These are phyloP conservation scores for Phallusia fumigata DNA, from an alignment of 23 tunicate species.

Conservation along the genomic window DNA sequence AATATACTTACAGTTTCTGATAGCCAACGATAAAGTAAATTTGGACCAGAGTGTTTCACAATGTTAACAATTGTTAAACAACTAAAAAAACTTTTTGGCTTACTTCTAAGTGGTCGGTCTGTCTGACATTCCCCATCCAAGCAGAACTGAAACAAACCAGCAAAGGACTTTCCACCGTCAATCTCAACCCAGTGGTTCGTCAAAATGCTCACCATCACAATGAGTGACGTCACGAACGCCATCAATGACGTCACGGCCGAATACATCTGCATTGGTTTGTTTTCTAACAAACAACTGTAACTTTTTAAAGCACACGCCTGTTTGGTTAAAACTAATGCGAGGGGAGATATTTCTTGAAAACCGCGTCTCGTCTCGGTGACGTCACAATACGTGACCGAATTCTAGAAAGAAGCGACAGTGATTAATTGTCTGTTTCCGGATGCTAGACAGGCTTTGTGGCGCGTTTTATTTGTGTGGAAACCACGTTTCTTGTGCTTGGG, in stretches of 20 bases:
- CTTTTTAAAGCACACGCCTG: too few species aligned
- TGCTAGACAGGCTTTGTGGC: not conserved
- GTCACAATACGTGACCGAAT: not conserved
- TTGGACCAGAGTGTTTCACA: too few species aligned
- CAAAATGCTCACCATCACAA: not conserved
- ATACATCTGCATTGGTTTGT: not conserved
- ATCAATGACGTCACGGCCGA: not conserved
- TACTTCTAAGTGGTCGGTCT: not conserved
- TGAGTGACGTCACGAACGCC: not conserved
- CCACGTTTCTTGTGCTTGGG: too few species aligned
- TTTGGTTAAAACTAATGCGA: too few species aligned
- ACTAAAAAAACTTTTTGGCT: too few species aligned
- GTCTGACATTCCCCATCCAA: not conserved
- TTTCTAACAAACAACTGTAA: not conserved
- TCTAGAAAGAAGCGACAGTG: not conserved
- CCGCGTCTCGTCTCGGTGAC: not conserved
- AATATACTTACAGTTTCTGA: too few species aligned
- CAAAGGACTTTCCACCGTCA: not conserved
- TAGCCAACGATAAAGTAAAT: too few species aligned
- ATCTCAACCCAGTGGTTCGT: constrained; percentile 1
- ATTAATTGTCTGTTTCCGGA: constrained; percentile 3
- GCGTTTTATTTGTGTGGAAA: not conserved
- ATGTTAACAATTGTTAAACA: too few species aligned
- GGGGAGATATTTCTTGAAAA: too few species aligned
- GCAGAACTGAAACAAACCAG: not conserved